These are phyloP conservation scores for Diarsia dahlii DNA, from an alignment of 2,888 invertebrate species.

Conservation along the genomic window DNA sequence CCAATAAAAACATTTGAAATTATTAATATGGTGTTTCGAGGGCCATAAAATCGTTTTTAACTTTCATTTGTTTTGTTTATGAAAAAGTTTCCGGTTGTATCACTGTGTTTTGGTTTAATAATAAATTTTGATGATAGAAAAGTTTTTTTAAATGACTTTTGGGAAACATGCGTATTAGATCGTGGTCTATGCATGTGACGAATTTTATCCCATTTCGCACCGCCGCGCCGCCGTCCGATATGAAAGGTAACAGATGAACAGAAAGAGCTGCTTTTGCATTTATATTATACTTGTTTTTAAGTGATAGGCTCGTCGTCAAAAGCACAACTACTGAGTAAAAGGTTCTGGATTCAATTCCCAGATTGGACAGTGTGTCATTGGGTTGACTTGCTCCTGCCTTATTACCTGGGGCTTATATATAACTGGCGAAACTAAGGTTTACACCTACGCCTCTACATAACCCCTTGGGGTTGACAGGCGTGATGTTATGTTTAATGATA, in stretches of 20 bases:
- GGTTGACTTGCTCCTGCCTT: no score
- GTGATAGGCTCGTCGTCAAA: no score
- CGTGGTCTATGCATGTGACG: background rate
- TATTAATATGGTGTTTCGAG: constrained; percentile 45
- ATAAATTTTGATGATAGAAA: background rate
- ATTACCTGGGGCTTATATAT: no score
- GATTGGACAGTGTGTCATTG: no score
- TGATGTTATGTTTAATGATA: no score
- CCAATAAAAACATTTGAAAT: constrained; percentile 55
- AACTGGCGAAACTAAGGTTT: no score
- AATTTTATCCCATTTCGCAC: background rate
- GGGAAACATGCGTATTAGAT: background rate
- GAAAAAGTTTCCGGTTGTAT: background rate
- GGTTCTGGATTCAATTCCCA: no score
- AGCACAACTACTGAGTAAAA: no score
- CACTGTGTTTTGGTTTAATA: background rate
- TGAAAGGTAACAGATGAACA: background rate
- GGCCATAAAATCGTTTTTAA: constrained; percentile 39
- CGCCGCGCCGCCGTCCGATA: background rate
- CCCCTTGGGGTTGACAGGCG: no score
- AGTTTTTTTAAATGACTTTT: background rate
- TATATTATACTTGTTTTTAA: no score
- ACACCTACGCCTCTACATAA: no score
- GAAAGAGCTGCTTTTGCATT: background rate
- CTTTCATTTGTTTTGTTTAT: constrained; percentile 4